Evolutionary conservation across 1,140 invertebrate genomes (phyloP), one percentile per base, ranked within the genome.

Genomic region (Drosophila gunungcola): DNA sequence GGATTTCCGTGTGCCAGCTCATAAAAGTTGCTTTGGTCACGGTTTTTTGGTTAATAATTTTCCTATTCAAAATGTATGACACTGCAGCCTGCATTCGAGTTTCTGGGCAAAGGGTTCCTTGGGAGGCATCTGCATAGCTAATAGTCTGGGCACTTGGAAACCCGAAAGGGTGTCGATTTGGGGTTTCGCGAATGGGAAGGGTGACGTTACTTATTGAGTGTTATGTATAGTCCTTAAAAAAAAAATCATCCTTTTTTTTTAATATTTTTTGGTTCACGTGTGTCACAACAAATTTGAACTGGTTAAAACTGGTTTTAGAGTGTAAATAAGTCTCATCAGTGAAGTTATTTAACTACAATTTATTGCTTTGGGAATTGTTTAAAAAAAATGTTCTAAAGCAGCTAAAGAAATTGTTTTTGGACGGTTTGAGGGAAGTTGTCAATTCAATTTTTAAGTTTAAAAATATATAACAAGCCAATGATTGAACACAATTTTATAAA

Each of bases 31-130:
- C 73, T 91, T 91, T 91, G 76, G 90, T 91, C 74, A 91, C 83
- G 90, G 90, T 91, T 90, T 91, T 85, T 91, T 90, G 90, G 90
- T 82, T 91, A 91, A 91, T 91, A 91, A 91, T 91, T 91, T 80
- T 90, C 90, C 90, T 90, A 91, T 91, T 91, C 90, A 91, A 91
- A 78, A 79, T 81, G 85, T 80, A 91, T 91, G 89, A 86, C 68
- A 67, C 62, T 78, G 67, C 80, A 79, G 63, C 42, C 64, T 48
- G 49, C 56, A 51, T 41, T 41, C 29, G 45, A 57, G 46, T 52
- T 55, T 65, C 43, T 43, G 0, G 58, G n/a, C 27, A 34, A 51
- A 25, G 25, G 58, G 61, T 63, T 72, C 48, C 34, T 29, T 45
- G 39, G 53, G 29, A 52, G 25, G 54, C 79, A 86, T 83, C 83